Evolutionary conservation across 2,888 invertebrate genomes (phyloP).

Genomic region (Phlogophora meticulosa): DNA sequence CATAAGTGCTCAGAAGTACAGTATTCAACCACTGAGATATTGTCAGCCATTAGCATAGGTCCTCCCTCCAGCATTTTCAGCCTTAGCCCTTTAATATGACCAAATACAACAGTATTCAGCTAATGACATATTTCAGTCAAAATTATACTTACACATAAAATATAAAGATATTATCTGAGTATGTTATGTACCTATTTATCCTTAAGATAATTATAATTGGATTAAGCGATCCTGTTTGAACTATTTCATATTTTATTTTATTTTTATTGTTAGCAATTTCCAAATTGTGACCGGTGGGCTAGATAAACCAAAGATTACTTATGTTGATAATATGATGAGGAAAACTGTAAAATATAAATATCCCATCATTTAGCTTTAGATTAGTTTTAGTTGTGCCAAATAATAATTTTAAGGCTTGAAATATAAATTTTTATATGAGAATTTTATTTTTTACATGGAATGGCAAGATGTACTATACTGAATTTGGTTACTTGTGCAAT

Average conservation of each 20-base stretch:
- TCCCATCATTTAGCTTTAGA: conserved; percentile 81
- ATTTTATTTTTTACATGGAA: conserved; percentile 81
- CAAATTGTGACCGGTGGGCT: conserved; percentile 86
- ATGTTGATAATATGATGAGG: conserved; percentile 78
- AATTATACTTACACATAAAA: conserved; percentile 48
- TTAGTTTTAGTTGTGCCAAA: conserved; percentile 83
- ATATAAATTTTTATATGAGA: conserved; percentile 74
- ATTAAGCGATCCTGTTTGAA: conserved; percentile 79
- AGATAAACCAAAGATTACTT: conserved; percentile 90
- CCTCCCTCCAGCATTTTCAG: conserved; percentile 23
- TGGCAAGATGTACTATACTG: conserved; percentile 85
- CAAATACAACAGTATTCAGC: conserved; percentile 65
- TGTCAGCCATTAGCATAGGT: conserved; percentile 29
- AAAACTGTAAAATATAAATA: conserved; percentile 84
- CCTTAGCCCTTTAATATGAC: conserved; percentile 25
- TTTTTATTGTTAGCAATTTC: conserved; percentile 78
- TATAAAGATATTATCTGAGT: conserved; percentile 49
- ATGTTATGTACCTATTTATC: conserved; percentile 55
- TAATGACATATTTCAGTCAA: conserved; percentile 39
- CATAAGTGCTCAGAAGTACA: conserved; percentile 46
- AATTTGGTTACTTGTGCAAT: conserved; percentile 82
- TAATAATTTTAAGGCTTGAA: conserved; percentile 81
- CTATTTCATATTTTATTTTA: conserved; percentile 81
- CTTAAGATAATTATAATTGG: conserved; percentile 65
- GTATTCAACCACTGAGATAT: conserved; percentile 52